Evolutionary conservation across 2,888 invertebrate genomes (phyloP), one percentile per base, ranked within the genome.

Genomic region (Calameuta filiformis): DNA sequence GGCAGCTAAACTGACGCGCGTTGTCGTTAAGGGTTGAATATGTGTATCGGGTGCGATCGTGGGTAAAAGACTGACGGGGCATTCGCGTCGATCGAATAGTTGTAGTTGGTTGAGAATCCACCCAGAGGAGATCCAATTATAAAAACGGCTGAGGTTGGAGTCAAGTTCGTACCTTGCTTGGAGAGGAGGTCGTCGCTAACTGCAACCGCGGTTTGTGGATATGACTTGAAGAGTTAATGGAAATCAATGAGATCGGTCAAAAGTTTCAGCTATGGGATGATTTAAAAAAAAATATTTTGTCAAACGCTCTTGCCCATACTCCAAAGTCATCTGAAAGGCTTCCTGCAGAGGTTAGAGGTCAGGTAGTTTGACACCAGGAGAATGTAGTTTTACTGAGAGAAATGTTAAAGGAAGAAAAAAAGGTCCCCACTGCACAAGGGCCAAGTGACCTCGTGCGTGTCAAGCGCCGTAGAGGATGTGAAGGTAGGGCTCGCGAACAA

Each of bases 161-260:
- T 78, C 75, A 78, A 78, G 75, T 78, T 78, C 78, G 75, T 33
- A 69, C 76, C 76, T 37, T 71, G 35, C 76, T 30, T 12, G 34
- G 35, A 12, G 73, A 40, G 40, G 15, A 40, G 6, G 71, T 12
- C 30, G 71, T 71, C n/a, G 71, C 71, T 12, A 12, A 30, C n/a
- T n/a, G 33, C n/a, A 15, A 12, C 4, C 30, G 71, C 4, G 15
- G 12, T 3, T 31, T 71, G 71, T 15, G 71, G 71, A 40, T 4
- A 15, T 4, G 40, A 40, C 40, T 15, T 15, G 40, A 40, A 11
- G 35, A 35, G 6, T 15, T 15, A 40, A 40, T 40, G 40, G 15
- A 40, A 40, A 40, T 15, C 40, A 40, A 40, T 40, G 15, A 6
- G 40, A 15, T 15, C 15, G 1, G 4, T 40, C 6, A 6, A 40